phyloP scores from a whole-genome alignment of 2,888 invertebrate species.

The Parnassius apollo region DNA sequence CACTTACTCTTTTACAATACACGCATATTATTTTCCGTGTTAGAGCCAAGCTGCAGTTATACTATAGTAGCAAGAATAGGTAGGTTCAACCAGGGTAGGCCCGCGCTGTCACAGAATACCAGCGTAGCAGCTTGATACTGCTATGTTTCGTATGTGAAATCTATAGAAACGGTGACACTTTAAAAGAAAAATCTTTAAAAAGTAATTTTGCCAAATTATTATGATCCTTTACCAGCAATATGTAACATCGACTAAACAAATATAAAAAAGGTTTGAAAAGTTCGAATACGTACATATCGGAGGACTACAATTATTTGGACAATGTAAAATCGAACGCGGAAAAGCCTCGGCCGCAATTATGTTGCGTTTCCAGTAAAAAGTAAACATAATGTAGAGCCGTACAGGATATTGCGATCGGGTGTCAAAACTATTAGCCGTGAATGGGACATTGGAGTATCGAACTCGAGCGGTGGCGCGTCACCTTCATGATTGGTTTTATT shows the following conservation, averaged over 20 bases:
- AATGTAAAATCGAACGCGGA: slow-evolving; percentile 33
- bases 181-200: not conserved
- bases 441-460: slow-evolving; percentile 41
- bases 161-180: too few species aligned
- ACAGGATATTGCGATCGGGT: slow-evolving; percentile 74
- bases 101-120: too few species aligned
- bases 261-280: not conserved
- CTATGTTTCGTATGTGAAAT: too few species aligned
- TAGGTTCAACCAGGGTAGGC: too few species aligned
- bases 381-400: slow-evolving; percentile 64
- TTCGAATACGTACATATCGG: too few species aligned
- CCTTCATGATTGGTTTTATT: too few species aligned
- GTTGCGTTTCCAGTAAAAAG: slow-evolving; percentile 68
- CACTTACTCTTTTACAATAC: too few species aligned
- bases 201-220: not conserved
- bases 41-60: too few species aligned
- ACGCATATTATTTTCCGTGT: too few species aligned
- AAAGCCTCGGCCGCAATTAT: slow-evolving; percentile 42
- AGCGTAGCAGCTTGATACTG: too few species aligned
- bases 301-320: not conserved
- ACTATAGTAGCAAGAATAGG: too few species aligned
- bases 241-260: not conserved
- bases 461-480: slow-evolving; percentile 17
- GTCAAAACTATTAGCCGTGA: slow-evolving; percentile 70
- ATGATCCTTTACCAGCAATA: not conserved